phyloP scores from a whole-genome alignment of 2,113 vertebrate species.

The Mugil cephalus region DNA sequence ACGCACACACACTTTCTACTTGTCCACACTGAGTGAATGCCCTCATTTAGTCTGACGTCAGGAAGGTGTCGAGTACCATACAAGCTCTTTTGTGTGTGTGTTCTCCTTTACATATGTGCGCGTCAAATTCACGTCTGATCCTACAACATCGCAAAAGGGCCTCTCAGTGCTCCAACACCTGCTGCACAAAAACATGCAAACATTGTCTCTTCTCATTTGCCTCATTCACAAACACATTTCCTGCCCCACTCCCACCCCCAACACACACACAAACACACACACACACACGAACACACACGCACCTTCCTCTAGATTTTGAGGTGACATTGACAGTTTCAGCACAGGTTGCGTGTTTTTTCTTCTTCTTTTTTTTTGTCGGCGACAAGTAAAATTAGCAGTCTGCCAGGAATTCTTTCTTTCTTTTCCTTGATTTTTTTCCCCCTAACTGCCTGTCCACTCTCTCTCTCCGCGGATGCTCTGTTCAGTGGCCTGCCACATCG shows the following conservation, averaged over 20 bases:
- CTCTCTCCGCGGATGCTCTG: slow-evolving; percentile 42
- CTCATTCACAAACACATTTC: slow-evolving; percentile 9
- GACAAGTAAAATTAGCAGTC: slow-evolving; percentile 99
- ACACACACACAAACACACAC: slow-evolving; percentile 8
- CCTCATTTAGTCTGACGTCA: slow-evolving; percentile 91
- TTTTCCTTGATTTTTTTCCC: slow-evolving; percentile 40
- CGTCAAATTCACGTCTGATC: neutral
- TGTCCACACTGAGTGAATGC: slow-evolving; percentile 89
- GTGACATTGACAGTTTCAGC: slow-evolving; percentile 95
- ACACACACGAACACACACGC: slow-evolving; percentile 37
- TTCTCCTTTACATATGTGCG: neutral
- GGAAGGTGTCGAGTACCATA: slow-evolving; percentile 83
- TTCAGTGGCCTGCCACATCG: slow-evolving; percentile 58
- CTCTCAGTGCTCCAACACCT: slow-evolving; percentile 14
- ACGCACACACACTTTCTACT: slow-evolving; percentile 55
- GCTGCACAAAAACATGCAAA: slow-evolving; percentile 8
- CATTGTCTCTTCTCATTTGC: slow-evolving; percentile 20
- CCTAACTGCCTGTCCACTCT: slow-evolving; percentile 60
- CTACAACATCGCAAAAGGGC: slow-evolving; percentile 9
- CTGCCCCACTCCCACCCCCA: neutral
- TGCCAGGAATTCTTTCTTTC: slow-evolving; percentile 90
- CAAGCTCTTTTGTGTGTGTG: slow-evolving; percentile 6
- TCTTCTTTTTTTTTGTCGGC: slow-evolving; percentile 62
- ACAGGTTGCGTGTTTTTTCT: slow-evolving; percentile 87
- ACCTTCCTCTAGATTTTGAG: slow-evolving; percentile 83